Percentiles rank a stretch among this genome's conserved stretches.
Evolutionary conservation across 2,113 vertebrate species (phyloP).

Genomic region (Actenoides lindsayi): DNA sequence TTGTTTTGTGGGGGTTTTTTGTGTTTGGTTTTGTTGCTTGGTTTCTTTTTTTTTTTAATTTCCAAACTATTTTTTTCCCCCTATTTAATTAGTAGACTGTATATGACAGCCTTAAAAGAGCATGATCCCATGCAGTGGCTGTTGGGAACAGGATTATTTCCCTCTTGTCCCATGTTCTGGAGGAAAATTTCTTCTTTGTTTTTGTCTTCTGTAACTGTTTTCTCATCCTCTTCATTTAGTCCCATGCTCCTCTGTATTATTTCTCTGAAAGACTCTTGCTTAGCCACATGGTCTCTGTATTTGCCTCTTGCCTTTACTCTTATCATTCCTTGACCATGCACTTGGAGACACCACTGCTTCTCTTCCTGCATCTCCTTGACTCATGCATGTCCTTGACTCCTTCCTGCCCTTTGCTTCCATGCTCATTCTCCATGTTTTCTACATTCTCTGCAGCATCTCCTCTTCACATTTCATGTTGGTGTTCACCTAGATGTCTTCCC

Average conservation of each 20-base stretch:
- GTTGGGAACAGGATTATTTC: not conserved
- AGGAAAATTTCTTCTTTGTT: not conserved
- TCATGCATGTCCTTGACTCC: not conserved
- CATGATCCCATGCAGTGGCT: not conserved
- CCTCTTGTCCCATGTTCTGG: not conserved
- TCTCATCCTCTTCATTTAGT: not conserved
- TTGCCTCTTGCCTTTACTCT: not conserved
- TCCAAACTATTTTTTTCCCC: fast-evolving
- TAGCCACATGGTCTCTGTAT: not conserved
- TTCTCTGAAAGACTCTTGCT: not conserved
- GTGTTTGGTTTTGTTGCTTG: not conserved
- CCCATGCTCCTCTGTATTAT: not conserved
- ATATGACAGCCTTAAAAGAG: not conserved
- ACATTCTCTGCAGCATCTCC: not conserved
- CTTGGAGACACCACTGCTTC: not conserved
- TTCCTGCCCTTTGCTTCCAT: not conserved
- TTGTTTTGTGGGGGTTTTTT: no score
- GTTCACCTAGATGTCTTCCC: not conserved
- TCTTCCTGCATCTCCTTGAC: not conserved
- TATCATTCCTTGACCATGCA: not conserved
- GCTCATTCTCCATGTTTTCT: not conserved
- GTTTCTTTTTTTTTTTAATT: not conserved
- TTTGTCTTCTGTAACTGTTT: not conserved
- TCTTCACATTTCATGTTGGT: not conserved
- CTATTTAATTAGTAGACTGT: not conserved